phyloP scores from a whole-genome alignment of 2,888 invertebrate genomes.

The Morpho achilles region DNA sequence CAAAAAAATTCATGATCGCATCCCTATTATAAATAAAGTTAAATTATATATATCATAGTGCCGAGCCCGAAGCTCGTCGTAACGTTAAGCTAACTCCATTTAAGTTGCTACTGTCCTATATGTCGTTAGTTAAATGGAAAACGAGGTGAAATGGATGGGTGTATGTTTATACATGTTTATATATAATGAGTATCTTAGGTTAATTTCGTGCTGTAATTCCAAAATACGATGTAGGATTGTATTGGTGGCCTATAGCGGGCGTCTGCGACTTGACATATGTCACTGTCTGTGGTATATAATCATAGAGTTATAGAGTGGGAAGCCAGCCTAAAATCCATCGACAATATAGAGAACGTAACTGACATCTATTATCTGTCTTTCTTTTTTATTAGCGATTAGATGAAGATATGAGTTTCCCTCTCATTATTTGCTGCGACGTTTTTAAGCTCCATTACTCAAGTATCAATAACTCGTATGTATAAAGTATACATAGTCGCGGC shows the following conservation, averaged over 20 bases:
- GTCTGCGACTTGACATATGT: too few species aligned
- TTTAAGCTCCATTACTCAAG: too few species aligned
- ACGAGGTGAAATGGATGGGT: slow-evolving; percentile 60
- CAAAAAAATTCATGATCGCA: slow-evolving; percentile 58
- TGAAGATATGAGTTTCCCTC: too few species aligned
- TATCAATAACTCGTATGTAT: too few species aligned
- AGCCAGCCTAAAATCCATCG: too few species aligned
- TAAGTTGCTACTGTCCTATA: slow-evolving; percentile 65
- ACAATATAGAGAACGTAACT: too few species aligned
- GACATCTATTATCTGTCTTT: too few species aligned
- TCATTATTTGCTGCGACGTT: too few species aligned
- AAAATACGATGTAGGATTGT: slow-evolving; percentile 34
- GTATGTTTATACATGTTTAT: slow-evolving; percentile 75
- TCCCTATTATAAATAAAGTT: slow-evolving; percentile 49
- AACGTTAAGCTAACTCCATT: slow-evolving; percentile 52
- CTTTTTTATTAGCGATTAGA: too few species aligned
- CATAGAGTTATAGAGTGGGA: too few species aligned
- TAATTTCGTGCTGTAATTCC: slow-evolving; percentile 72
- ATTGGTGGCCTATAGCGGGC: neutral
- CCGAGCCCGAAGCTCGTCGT: slow-evolving; percentile 27
- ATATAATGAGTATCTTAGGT: slow-evolving; percentile 75
- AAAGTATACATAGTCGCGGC: too few species aligned
- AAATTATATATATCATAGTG: slow-evolving; percentile 32
- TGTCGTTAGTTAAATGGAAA: slow-evolving; percentile 48
- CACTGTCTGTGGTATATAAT: too few species aligned